Evolutionary conservation across 2,888 invertebrate genomes (phyloP), one percentile per base, ranked within the genome.

Genomic region (Drosophila picticornis): DNA sequence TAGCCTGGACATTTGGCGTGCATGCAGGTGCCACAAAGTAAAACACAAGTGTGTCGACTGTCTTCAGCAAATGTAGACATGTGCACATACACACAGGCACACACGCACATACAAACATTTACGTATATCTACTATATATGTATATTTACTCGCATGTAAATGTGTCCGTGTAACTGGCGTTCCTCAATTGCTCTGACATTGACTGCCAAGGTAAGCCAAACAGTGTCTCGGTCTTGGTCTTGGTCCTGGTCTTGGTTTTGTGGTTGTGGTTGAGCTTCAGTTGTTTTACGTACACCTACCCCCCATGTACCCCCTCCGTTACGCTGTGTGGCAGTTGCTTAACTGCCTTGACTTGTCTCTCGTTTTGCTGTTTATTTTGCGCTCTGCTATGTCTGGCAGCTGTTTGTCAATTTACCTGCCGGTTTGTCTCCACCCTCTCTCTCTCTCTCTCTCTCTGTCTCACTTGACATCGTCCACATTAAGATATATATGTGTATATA

Each of bases 101-200:
- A 43, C n/a, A 40, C 9, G n/a, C 9, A 43, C 11, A 10, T 10
- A n/a, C 25, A 51, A 25, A 25, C 5, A 53, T 25, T 19, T 25
- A 11, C 16, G 31, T 51, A 11, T 29, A 22, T 31, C 6, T 0
- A n/a, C n/a, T n/a, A n/a, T n/a, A n/a, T n/a, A 19, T 56, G 32
- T 61, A 55, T 62, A 25, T 53, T 59, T 60, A 31, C 25, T 43
- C 10, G 36, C 16, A 31, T 53, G 57, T 46, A 59, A 11, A 46
- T 64, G 40, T 53, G 34, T 52, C 27, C 53, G 50, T 70, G 59
- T 61, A 67, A 62, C 22, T 62, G 77, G 72, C 73, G 62, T 64
- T 74, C 64, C 79, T 81, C 87, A 88, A 84, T 86, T 84, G 81
- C 84, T 84, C 79, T 85, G 90, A 68, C 85, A 85, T 85, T 85